These are phyloP conservation scores for Vicugna pacos DNA, from an alignment of 2,113 vertebrate genomes.

Conservation along the genomic window DNA sequence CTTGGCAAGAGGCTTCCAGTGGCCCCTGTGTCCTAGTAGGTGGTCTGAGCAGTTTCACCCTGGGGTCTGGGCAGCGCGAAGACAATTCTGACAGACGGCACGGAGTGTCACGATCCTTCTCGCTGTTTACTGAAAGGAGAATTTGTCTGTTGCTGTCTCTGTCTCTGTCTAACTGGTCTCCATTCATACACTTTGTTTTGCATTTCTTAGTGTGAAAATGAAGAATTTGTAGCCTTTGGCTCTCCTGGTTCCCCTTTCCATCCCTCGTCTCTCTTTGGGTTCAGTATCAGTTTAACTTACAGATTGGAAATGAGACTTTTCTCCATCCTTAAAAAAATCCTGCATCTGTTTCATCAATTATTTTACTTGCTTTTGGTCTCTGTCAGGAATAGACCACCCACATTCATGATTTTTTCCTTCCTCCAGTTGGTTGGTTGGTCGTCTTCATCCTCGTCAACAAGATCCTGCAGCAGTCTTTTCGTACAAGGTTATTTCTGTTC, in stretches of 20 bases:
- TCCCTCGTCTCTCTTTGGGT: not conserved
- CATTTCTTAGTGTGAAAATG: not conserved
- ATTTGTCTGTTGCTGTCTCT: fast-evolving
- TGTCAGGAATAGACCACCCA: not conserved
- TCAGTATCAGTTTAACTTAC: not conserved
- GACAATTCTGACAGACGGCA: not conserved
- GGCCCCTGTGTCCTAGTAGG: not conserved
- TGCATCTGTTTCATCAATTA: not conserved
- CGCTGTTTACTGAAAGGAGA: no score
- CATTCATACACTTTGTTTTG: not conserved
- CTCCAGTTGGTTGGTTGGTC: not conserved
- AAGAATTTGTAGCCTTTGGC: not conserved
- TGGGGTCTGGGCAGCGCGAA: not conserved
- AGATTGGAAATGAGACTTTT: not conserved
- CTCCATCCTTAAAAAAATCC: not conserved
- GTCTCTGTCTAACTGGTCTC: not conserved
- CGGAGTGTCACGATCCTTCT: not conserved
- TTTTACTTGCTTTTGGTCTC: not conserved
- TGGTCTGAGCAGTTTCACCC: not conserved
- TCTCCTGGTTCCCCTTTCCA: fast-evolving
- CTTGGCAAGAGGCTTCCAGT: not conserved
- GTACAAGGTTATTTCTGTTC: fast-evolving
- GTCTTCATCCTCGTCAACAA: not conserved
- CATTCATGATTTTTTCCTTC: not conserved
- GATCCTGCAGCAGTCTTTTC: not conserved